phyloP scores from a whole-genome alignment of 2,888 invertebrate species.

The Drosophila merina region DNA sequence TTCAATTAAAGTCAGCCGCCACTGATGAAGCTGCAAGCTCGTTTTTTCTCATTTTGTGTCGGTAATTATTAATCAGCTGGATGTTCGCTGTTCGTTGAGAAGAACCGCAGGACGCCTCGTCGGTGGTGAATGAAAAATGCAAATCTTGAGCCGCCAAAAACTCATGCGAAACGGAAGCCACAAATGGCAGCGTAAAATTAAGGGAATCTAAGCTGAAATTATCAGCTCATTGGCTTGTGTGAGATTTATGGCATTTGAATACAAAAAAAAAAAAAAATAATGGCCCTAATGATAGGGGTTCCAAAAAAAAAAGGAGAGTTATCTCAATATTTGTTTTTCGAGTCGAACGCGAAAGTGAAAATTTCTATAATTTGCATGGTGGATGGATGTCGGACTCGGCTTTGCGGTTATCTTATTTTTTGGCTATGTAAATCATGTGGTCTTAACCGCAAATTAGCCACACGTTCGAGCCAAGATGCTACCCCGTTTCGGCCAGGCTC shows the following conservation, averaged over 20 bases:
- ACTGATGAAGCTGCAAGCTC: constrained; percentile 9
- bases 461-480: constrained; percentile 51
- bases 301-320: constrained; percentile 19
- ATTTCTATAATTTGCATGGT: constrained; percentile 81
- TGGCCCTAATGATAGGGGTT: constrained; percentile 61
- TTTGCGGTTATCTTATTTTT: constrained; percentile 8
- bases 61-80: constrained; percentile 30
- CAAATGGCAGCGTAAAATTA: constrained; percentile 78
- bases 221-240: constrained; percentile 38
- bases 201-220: constrained; percentile 73
- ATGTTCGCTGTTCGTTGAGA: not conserved
- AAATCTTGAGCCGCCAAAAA: constrained; percentile 14
- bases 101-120: constrained; percentile 27
- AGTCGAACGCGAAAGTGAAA: constrained; percentile 46
- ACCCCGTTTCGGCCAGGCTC: not conserved
- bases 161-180: constrained; percentile 70
- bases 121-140: constrained; percentile 6
- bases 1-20: constrained; percentile 61
- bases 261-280: constrained; percentile 44
- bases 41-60: not conserved
- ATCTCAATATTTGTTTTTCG: constrained; percentile 72
- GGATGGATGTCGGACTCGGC: constrained; percentile 16
- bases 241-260: constrained; percentile 74
- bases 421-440: constrained; percentile 78
- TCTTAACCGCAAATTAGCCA: constrained; percentile 79